Base-by-base conservation (phyloP, 2,888 invertebrate genomes). In the Unio delphinus region DNA sequence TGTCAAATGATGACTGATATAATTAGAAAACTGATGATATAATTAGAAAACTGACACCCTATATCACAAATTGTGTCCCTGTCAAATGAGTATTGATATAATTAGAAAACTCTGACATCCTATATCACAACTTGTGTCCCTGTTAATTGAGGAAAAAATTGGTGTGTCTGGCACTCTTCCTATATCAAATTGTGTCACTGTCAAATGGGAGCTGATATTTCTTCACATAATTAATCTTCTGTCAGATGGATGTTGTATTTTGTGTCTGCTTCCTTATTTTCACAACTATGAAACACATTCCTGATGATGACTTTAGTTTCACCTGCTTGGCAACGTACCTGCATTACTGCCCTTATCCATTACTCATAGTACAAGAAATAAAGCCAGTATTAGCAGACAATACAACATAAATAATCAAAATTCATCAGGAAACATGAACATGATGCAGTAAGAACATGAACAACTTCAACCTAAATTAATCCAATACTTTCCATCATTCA, bases 31-130 rank as follows among this genome's bases (percentile, higher is more conserved):
- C 23, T 23, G 23, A 23, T 23, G 23, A 23, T 23, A 23, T 23
- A 23, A 91, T 99, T 99, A 76, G 99, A 98, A 78, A 99, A 92
- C 90, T 4, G 91, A 90, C 0, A 98, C 94, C 3, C 99, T 80
- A 98, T 92, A 88, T 98, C 99, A 90, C 98, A 99, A 84, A 99
- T 96, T 0, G 99, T 99, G 91, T 99, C 99, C 0, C 97, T 91
- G 83, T 68, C 86, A 83, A 28, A 54, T 54, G 56, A 62, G 15
- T 17, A n/a, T 23, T 6, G 30, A 30, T 23, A 89, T 99, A 99
- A 91, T 99, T 99, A 76, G 99, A 99, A 78, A 99, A 92, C 90
- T 99, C 98, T 4, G 91, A 90, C 0, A 98, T 94, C 3, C 96
- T 80, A 98, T 92, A 88, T 98, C 99, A 90, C 99, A 23, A 23